Evolutionary conservation across 2,888 invertebrate genomes (phyloP), one percentile per base, ranked within the genome.

Genomic region (Luffia ferchaultella): DNA sequence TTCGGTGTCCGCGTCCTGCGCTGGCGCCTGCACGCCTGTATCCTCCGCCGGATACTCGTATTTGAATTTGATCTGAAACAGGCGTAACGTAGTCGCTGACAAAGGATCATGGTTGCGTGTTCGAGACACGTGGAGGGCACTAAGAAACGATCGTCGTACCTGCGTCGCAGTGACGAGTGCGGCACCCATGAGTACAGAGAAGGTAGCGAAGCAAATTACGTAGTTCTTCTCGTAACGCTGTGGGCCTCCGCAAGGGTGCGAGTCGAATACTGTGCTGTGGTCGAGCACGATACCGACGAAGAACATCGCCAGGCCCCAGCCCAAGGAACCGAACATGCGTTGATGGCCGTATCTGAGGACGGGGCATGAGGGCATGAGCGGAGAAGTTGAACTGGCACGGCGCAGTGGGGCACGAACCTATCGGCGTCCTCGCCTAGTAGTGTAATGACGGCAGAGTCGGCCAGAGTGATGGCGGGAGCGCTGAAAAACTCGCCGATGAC

Each of bases 231-330:
- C 98, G 68, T 93, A 90, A 53, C 89, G 87, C 63, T 94, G 93
- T 5, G 95, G 94, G 0, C 89, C 92, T 0, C 89, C 92, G 66
- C 97, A 97, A 0, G 96, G 96, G 75, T 96, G 96, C 61, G 93
- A 89, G 18, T 96, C 93, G 75, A 99, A 98, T 0, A 96, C 92
- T 17, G 97, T 97, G 52, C 97, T 97, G 73, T 98, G 96, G 79
- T 99, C 98, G 54, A 99, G 84, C 1, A 95, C 96, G 62, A 97
- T 96, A 53, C 96, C 96, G 53, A 99, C 97, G 70, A 98, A 92
- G 78, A 99, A 98, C 98, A 99, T 99, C 45, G 98, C 94, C 60
- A 98, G 84, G 20, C 97, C 98, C 98, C 98, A 99, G 45, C 98
- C 98, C 51, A 98, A 85, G 16, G 97, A 97, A 1, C 97, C 97